Evolutionary conservation across 2,113 vertebrate genomes (phyloP).

Genomic region (Callipepla squamata): DNA sequence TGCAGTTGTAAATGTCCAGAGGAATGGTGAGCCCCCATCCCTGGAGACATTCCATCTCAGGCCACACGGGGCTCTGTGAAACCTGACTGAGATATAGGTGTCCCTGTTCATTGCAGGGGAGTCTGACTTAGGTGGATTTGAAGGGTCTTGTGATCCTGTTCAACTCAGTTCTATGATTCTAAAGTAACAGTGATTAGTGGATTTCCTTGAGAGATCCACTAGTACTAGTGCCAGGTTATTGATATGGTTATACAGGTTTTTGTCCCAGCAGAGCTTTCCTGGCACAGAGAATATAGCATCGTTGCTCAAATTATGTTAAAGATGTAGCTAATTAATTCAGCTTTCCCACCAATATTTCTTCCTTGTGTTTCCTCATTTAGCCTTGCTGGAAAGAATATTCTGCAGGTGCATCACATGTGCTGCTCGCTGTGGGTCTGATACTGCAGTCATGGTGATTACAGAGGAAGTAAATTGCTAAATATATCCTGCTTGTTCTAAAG

Average conservation of each 20-base stretch:
- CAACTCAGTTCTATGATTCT: neutral
- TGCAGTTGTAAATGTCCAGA: neutral
- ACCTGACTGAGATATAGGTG: neutral
- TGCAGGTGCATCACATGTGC: accelerated
- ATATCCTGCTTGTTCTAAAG: neutral
- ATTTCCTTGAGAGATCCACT: neutral
- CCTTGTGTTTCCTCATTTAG: neutral
- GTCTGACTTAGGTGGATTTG: neutral
- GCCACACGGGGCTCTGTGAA: neutral
- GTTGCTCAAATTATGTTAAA: neutral
- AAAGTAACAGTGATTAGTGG: neutral
- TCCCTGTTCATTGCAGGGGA: neutral
- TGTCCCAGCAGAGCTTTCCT: neutral
- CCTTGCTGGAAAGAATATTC: neutral
- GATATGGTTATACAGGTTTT: neutral
- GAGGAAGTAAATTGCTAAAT: neutral
- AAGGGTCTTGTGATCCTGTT: neutral
- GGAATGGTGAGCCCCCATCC: too few relatives aligned
- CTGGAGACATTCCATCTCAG: neutral
- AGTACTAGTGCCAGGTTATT: neutral
- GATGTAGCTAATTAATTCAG: neutral
- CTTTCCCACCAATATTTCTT: neutral
- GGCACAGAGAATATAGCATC: neutral
- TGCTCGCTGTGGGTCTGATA: neutral
- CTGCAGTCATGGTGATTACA: accelerated